phyloP scores from a whole-genome alignment of 1,140 invertebrate species.

The Scaptomyza montana region DNA sequence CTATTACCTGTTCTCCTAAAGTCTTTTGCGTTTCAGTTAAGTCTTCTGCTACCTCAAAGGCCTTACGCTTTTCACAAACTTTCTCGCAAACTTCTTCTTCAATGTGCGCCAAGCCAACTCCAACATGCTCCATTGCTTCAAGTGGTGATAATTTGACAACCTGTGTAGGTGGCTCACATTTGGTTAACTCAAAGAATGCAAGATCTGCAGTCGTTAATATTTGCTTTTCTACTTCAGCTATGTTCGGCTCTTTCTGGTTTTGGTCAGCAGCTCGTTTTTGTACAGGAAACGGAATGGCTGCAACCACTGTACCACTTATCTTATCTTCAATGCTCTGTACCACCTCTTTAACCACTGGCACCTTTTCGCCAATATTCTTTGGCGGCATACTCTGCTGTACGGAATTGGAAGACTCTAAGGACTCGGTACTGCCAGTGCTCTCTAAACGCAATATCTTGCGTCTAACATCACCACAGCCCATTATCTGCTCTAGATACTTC shows the following conservation, averaged over 20 bases:
- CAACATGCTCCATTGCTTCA: constrained; percentile 52
- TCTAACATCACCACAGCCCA: constrained; percentile 75
- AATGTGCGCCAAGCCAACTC: constrained; percentile 44
- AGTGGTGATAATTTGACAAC: constrained; percentile 70
- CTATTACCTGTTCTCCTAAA: constrained; percentile 70
- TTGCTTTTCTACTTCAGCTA: constrained; percentile 68
- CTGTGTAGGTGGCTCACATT: constrained; percentile 54
- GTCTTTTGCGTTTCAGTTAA: constrained; percentile 76
- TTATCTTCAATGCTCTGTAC: constrained; percentile 78
- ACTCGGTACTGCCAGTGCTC: constrained; percentile 63
- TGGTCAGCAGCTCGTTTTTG: constrained; percentile 46
- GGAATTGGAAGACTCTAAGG: constrained; percentile 41
- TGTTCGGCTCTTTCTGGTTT: constrained; percentile 42
- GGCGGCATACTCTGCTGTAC: constrained; percentile 32
- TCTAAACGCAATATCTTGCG: constrained; percentile 73
- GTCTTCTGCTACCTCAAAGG: constrained; percentile 76
- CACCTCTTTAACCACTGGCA: constrained; percentile 69
- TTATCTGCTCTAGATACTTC: constrained; percentile 73
- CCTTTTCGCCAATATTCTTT: constrained; percentile 66
- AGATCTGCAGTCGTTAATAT: constrained; percentile 67
- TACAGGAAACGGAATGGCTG: constrained; percentile 70
- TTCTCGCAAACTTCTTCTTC: constrained; percentile 76
- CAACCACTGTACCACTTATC: constrained; percentile 51
- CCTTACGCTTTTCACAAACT: constrained; percentile 68
- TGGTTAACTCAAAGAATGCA: constrained; percentile 52